Evolutionary conservation across 2,888 invertebrate species (phyloP).

Genomic region (Tenthredo distinguenda): DNA sequence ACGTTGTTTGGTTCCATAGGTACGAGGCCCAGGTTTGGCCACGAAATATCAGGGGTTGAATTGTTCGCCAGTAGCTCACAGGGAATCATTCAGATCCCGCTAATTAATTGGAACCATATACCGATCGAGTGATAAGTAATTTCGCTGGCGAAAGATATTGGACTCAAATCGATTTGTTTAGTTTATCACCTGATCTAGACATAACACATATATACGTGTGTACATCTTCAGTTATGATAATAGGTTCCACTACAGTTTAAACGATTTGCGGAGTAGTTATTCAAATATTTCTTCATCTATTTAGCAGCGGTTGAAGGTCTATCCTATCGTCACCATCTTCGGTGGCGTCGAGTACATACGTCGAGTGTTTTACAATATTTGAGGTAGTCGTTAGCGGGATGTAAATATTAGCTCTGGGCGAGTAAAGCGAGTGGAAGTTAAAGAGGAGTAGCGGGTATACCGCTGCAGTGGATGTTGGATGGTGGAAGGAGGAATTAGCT

Average conservation of each 20-base stretch:
- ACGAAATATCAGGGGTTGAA: not conserved
- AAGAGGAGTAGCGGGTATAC: constrained; percentile 18
- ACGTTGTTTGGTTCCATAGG: constrained; percentile 53
- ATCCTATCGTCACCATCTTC: not conserved
- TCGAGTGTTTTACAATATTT: constrained; percentile 54
- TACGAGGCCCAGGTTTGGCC: not conserved
- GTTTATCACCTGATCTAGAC: not conserved
- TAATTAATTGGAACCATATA: not conserved
- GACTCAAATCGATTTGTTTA: not conserved
- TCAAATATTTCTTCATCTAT: constrained; percentile 22
- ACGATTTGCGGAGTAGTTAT: constrained; percentile 12
- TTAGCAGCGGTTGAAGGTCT: constrained; percentile 6
- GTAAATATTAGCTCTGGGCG: constrained; percentile 54
- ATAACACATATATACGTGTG: not conserved
- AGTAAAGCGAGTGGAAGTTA: constrained; percentile 36
- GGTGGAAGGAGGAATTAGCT: constrained; percentile 49
- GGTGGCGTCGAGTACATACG: constrained; percentile 30
- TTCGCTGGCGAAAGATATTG: not conserved
- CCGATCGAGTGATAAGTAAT: not conserved
- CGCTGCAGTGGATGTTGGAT: constrained; percentile 3
- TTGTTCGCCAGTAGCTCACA: constrained; percentile 34
- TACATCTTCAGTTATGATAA: not conserved
- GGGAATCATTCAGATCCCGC: not conserved
- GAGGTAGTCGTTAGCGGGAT: constrained; percentile 54
- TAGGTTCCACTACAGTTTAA: not conserved